A percentile compares a stretch with the other conserved stretches of the same genome.
Evolutionary conservation across 2,113 vertebrate species (phyloP).

Genomic region (Nipponia nippon): DNA sequence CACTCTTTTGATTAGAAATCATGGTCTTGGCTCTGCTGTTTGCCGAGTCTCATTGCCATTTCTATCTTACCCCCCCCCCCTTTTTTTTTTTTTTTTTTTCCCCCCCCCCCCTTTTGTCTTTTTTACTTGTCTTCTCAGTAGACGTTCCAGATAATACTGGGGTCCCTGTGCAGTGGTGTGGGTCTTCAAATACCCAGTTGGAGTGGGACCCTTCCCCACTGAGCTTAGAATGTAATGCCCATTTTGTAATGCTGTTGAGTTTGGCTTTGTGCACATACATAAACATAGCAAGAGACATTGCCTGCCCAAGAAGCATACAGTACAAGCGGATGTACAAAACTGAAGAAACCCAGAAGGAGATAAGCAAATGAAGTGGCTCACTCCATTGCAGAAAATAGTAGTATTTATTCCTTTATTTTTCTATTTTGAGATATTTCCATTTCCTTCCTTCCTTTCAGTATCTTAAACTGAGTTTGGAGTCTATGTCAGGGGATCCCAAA

Average conservation of each 20-base stretch:
- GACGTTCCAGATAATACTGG: not conserved
- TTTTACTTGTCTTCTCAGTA: not conserved
- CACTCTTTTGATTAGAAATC: not conserved
- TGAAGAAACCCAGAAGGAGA: not conserved
- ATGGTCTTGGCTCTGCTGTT: not conserved
- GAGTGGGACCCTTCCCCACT: not conserved
- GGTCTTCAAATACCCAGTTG: not conserved
- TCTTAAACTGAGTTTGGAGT: not conserved
- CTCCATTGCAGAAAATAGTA: not conserved
- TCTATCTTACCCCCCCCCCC: not conserved
- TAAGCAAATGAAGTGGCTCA: not conserved
- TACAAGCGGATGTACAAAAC: not conserved
- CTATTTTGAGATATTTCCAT: not conserved
- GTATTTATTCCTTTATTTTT: not conserved
- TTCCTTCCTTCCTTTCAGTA: not conserved
- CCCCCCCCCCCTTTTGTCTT: not conserved
- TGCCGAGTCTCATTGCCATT: not conserved
- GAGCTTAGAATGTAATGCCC: not conserved
- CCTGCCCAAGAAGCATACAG: not conserved
- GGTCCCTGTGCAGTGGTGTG: not conserved
- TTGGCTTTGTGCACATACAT: not conserved
- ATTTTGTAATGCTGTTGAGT: not conserved
- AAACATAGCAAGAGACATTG: not conserved
- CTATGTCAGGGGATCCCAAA: not conserved
- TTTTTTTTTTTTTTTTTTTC: too few species aligned